Evolutionary conservation across 2,113 vertebrate genomes (phyloP).

Genomic region (Podarcis raffonei): DNA sequence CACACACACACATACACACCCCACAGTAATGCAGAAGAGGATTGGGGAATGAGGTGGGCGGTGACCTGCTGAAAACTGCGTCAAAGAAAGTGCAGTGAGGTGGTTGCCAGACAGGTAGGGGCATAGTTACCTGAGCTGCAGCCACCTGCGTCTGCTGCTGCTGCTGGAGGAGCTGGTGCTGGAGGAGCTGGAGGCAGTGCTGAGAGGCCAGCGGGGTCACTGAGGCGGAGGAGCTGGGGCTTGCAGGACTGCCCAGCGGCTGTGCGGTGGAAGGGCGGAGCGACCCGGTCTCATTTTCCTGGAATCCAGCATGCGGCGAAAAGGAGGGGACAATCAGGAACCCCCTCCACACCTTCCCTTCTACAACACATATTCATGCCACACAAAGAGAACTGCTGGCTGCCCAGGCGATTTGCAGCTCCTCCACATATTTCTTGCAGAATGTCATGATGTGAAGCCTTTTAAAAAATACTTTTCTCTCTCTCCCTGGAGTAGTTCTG

Average conservation of each 20-base stretch:
- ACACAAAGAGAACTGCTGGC: too few relatives aligned
- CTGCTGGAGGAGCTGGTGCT: slow-evolving; percentile 87
- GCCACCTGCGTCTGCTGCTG: slow-evolving; percentile 90
- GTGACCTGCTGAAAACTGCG: neutral
- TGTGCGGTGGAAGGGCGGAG: slow-evolving; percentile 63
- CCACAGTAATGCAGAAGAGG: too few relatives aligned
- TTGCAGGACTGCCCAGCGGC: slow-evolving; percentile 69
- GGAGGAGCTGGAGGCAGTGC: slow-evolving; percentile 85
- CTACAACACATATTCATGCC: too few relatives aligned
- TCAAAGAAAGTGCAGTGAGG: neutral
- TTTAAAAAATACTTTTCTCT: too few relatives aligned
- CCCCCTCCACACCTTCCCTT: too few relatives aligned
- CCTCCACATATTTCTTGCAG: too few relatives aligned
- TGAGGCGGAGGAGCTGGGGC: slow-evolving; percentile 72
- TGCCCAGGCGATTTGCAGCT: too few relatives aligned
- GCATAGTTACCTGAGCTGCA: slow-evolving; percentile 83
- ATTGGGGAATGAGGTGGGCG: neutral
- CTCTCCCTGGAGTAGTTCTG: too few relatives aligned
- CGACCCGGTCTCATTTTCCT: slow-evolving; percentile 79
- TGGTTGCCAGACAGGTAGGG: neutral
- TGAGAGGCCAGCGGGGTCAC: slow-evolving; percentile 82
- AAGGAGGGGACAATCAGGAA: neutral
- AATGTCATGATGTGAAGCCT: too few relatives aligned
- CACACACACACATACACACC: neutral
- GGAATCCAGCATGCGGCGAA: slow-evolving; percentile 15